Percentiles rank a stretch among this genome's conserved stretches.
Conservation (phyloP, 1,140 invertebrate species). For the Plectrocnemia conspersa region DNA sequence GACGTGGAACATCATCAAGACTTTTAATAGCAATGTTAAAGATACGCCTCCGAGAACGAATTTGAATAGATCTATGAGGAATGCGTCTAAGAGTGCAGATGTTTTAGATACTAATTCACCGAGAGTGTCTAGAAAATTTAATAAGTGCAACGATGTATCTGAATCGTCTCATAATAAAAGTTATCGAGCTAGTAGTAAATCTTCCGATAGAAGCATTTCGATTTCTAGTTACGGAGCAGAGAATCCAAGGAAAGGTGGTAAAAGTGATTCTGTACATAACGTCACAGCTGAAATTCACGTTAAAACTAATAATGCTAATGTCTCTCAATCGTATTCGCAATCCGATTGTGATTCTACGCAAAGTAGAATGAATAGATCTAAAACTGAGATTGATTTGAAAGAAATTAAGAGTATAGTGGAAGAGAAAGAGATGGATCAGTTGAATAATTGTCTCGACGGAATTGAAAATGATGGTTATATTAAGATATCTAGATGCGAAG, state of each 20-base stretch:
- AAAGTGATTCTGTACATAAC: conserved; percentile 43
- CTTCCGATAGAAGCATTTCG: conserved; percentile 25
- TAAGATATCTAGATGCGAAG: conserved; percentile 40
- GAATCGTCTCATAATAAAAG: conserved; percentile 14
- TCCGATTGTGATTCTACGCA: conserved; percentile 31
- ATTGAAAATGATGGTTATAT: conserved; percentile 48
- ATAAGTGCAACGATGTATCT: neutral
- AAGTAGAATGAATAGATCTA: no score
- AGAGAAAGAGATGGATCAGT: conserved; percentile 36
- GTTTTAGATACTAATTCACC: conserved; percentile 28
- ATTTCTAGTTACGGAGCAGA: conserved; percentile 15
- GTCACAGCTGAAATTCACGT: conserved; percentile 50
- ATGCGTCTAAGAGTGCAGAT: conserved; percentile 48
- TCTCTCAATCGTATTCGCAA: conserved; percentile 39
- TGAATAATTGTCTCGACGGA: conserved; percentile 43
- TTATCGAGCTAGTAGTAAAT: conserved; percentile 16
- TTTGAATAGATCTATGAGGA: conserved; percentile 40
- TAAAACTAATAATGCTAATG: conserved; percentile 42
- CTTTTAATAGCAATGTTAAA: conserved; percentile 44
- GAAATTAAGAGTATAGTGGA: conserved; percentile 6
- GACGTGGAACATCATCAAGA: conserved; percentile 46
- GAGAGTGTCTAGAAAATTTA: neutral
- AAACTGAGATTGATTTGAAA: no score
- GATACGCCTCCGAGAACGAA: no score
- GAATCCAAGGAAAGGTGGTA: conserved; percentile 42